A percentile compares a stretch with the other conserved stretches of the same genome.
These are phyloP conservation scores for Aphis craccivora DNA, from an alignment of 1,140 invertebrate genomes.

Conservation along the genomic window DNA sequence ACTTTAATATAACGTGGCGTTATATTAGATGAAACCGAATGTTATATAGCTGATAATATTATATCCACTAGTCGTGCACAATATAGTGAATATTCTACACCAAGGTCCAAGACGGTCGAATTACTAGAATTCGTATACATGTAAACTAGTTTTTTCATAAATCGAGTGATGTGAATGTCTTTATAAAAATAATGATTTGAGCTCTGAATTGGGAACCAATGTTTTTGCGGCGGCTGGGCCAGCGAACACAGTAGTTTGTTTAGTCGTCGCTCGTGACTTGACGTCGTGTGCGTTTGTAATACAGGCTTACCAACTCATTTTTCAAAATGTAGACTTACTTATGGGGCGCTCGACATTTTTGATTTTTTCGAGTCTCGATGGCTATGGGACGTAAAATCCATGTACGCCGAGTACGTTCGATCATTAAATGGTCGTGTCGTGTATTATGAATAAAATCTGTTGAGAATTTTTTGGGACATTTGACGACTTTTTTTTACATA, in stretches of 20 bases:
- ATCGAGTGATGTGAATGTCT: too few relatives aligned
- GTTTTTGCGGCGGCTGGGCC: neutral
- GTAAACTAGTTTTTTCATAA: too few relatives aligned
- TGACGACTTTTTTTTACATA: neutral
- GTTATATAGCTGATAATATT: neutral
- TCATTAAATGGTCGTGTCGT: neutral
- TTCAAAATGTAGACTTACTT: neutral
- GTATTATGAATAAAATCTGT: neutral
- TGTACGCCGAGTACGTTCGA: neutral
- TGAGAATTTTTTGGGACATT: neutral
- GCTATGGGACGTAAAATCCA: neutral
- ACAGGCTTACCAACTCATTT: slow-evolving; percentile 8
- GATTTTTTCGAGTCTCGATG: neutral
- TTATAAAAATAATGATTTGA: neutral
- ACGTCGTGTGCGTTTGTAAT: neutral
- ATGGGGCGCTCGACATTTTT: neutral
- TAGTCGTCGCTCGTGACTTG: neutral
- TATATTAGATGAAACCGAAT: neutral
- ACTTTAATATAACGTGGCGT: neutral
- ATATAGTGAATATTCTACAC: too few relatives aligned
- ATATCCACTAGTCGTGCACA: too few relatives aligned
- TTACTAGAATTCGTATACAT: too few relatives aligned
- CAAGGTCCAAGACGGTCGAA: too few relatives aligned
- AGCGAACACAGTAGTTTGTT: neutral
- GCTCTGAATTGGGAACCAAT: slow-evolving; percentile 21